Evolutionary conservation across 2,113 vertebrate genomes (phyloP).

Genomic region (Puntigrus tetrazona): DNA sequence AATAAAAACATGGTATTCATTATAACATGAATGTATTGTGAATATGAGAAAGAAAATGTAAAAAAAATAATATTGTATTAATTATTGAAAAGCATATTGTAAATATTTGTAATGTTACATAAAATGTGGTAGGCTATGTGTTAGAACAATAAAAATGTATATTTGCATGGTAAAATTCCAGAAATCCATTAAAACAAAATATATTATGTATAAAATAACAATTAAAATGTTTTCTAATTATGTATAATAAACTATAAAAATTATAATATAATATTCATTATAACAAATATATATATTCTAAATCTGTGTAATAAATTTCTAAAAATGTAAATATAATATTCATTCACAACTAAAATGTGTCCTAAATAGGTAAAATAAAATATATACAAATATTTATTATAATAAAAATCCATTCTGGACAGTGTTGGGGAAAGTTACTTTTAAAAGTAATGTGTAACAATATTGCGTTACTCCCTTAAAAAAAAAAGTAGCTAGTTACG

Average conservation of each 20-base stretch:
- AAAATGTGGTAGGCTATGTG: background rate
- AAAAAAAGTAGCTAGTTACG: too few relatives aligned
- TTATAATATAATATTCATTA: background rate
- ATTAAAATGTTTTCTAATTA: too few relatives aligned
- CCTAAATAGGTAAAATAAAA: background rate
- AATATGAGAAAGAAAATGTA: background rate
- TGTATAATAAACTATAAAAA: background rate
- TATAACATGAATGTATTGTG: background rate
- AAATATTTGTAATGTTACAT: background rate
- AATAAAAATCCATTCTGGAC: too few relatives aligned
- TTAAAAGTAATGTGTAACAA: too few relatives aligned
- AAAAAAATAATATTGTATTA: background rate
- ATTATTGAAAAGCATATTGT: background rate
- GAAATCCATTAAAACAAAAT: too few relatives aligned
- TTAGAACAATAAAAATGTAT: background rate
- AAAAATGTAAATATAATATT: background rate
- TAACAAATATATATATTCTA: background rate
- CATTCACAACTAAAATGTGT: background rate
- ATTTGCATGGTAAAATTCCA: background rate
- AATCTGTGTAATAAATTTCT: background rate
- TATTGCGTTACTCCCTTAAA: too few relatives aligned
- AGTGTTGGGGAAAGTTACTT: too few relatives aligned
- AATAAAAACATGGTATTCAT: background rate
- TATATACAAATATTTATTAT: background rate
- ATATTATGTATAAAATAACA: too few relatives aligned